Evolutionary conservation across 1,140 invertebrate species (phyloP), one percentile per base, ranked within the genome.

Genomic region (Vanessa tameamea): DNA sequence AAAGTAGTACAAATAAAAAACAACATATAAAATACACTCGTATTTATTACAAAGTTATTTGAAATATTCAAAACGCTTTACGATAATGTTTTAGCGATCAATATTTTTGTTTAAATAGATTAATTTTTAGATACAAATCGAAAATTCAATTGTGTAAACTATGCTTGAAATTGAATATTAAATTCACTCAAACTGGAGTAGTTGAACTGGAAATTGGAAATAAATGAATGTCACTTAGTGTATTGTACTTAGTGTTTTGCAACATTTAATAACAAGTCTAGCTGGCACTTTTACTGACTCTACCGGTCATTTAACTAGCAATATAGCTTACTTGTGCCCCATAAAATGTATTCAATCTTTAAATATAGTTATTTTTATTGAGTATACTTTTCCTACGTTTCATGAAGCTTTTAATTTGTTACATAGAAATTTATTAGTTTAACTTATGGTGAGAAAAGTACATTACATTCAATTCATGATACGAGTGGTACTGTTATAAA

Each of bases 181-280:
- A 73, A 73, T 55, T 72, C 20, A 72, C 8, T 43, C 61, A 66
- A 73, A 73, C 55, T 68, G n/a, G 31, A 57, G 65, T 15, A 43
- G 55, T 68, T 16, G 20, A 8, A 68, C 64, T 63, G 47, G 65
- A 61, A 57, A 63, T 73, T 68, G 55, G 55, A 68, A 68, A 73
- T 75, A 77, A 81, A 82, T 79, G 78, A 82, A 78, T 81, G 82
- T 79, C 82, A 81, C 78, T 78, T 73, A 75, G 71, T 48, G 75
- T 74, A 76, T 77, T 81, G 76, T 78, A 71, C 26, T 78, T 76
- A 69, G 75, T 59, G 76, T 84, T 78, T 82, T 75, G 83, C 77
- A 84, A 83, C 63, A 72, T 26, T 67, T 65, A 79, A 79, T 78
- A 79, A 78, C 80, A 64, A 74, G 75, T 72, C 73, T 57, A 61